Percentiles rank a stretch among this genome's conserved stretches.
Evolutionary conservation across 2,888 invertebrate genomes (phyloP).

Genomic region (Automeris io): DNA sequence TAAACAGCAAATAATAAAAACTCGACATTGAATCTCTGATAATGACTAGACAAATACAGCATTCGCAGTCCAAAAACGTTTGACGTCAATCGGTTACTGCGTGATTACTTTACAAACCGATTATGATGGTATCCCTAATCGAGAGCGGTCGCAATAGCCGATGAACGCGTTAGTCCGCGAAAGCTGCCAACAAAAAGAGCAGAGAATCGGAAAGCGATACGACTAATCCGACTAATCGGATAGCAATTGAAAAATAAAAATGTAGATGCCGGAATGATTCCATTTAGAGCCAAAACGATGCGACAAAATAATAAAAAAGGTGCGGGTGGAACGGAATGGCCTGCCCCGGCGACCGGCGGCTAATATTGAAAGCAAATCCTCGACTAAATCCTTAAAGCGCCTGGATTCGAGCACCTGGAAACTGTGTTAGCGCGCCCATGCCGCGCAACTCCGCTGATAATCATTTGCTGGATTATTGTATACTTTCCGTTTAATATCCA

Average conservation of each 20-base stretch:
- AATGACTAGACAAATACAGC: conserved; percentile 22
- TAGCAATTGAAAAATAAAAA: conserved; percentile 78
- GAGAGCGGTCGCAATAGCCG: conserved; percentile 39
- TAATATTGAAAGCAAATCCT: conserved; percentile 79
- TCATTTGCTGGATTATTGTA: conserved; percentile 71
- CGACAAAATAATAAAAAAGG: conserved; percentile 77
- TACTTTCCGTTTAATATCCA: conserved; percentile 67
- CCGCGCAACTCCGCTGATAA: conserved; percentile 45
- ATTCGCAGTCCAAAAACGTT: conserved; percentile 1
- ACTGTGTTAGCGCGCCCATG: conserved; percentile 55
- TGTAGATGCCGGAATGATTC: conserved; percentile 77
- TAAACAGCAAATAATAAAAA: conserved; percentile 61
- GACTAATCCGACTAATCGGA: conserved; percentile 76
- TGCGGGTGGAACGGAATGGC: conserved; percentile 60
- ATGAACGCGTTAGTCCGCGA: conserved; percentile 50
- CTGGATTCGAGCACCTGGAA: conserved; percentile 73
- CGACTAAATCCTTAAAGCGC: conserved; percentile 76
- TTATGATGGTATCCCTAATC: conserved; percentile 25
- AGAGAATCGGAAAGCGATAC: conserved; percentile 74
- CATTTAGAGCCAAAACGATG: conserved; percentile 76
- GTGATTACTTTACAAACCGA: conserved; percentile 10
- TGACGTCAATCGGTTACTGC: conserved; percentile 24
- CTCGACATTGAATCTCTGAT: conserved; percentile 51
- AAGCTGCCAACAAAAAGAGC: conserved; percentile 65
- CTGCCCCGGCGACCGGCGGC: conserved; percentile 62